Evolutionary conservation across 2,113 vertebrate genomes (phyloP).

Genomic region (Vulpes lagopus): DNA sequence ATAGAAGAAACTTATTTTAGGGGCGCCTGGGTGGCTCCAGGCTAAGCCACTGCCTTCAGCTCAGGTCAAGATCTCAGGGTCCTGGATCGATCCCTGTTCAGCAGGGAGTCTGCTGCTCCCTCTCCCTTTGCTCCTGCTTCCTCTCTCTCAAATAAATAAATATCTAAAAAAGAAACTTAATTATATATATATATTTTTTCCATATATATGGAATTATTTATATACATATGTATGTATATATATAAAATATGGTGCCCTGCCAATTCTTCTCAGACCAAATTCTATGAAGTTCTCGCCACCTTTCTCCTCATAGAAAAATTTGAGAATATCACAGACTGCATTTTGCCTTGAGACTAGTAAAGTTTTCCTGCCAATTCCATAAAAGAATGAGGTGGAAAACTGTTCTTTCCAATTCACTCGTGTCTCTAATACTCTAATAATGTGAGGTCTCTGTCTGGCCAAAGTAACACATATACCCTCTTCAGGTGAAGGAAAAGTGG

Average conservation of each 20-base stretch:
- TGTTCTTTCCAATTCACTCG: constrained; percentile 53
- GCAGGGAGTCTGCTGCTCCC: too few species aligned
- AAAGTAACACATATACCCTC: constrained; percentile 42
- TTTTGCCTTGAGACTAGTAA: constrained; percentile 67
- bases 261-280: constrained; percentile 59
- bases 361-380: constrained; percentile 68
- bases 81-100: too few species aligned
- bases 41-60: too few species aligned
- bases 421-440: constrained; percentile 70
- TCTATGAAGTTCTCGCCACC: constrained; percentile 48
- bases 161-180: background rate
- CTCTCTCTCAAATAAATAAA: too few species aligned
- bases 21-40: too few species aligned
- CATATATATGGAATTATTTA: background rate
- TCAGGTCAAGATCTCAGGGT: too few species aligned
- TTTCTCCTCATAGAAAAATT: constrained; percentile 58
- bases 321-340: constrained; percentile 63
- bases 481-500: constrained; percentile 69
- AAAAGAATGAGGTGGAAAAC: constrained; percentile 67
- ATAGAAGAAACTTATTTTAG: background rate
- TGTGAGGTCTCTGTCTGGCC: constrained; percentile 70
- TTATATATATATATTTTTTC: background rate
- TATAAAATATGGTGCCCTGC: background rate
- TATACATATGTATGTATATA: accelerated
- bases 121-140: too few species aligned